A percentile compares a stretch with the other conserved stretches of the same genome.
Conservation (phyloP, 2,888 invertebrate species). For the Liodrosophila aerea region DNA sequence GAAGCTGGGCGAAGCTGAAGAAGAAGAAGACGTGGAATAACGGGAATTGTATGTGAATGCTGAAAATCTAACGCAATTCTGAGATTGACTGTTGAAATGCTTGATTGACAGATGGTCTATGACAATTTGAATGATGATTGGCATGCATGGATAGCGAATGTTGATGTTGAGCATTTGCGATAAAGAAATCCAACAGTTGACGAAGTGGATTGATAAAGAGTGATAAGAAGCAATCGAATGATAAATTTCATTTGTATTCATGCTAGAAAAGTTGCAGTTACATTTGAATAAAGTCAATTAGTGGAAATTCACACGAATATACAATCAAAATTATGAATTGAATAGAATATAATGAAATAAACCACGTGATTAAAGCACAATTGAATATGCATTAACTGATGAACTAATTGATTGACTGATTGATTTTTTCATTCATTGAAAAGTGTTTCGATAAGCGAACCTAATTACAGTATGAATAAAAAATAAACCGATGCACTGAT, state of each 20-base stretch:
- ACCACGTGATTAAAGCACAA: no score
- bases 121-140: neutral
- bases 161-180: conserved; percentile 16
- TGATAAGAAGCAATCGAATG: conserved; percentile 2
- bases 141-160: neutral
- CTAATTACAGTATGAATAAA: neutral
- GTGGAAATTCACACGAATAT: no score
- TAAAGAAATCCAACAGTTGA: conserved; percentile 12
- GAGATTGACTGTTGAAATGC: conserved; percentile 27
- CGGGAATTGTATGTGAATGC: conserved; percentile 28
- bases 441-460: neutral
- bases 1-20: no score
- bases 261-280: no score
- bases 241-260: neutral
- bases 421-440: conserved; percentile 5
- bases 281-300: no score
- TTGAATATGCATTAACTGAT: no score
- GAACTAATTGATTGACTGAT: conserved; percentile 24
- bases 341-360: no score
- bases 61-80: conserved; percentile 50
- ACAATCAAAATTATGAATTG: no score
- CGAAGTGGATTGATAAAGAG: neutral
- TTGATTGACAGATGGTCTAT: conserved; percentile 37
- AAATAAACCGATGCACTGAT: no score
- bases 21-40: no score